These are phyloP conservation scores for Cheilosia scutellata DNA, from an alignment of 2,888 invertebrate genomes.

Conservation along the genomic window DNA sequence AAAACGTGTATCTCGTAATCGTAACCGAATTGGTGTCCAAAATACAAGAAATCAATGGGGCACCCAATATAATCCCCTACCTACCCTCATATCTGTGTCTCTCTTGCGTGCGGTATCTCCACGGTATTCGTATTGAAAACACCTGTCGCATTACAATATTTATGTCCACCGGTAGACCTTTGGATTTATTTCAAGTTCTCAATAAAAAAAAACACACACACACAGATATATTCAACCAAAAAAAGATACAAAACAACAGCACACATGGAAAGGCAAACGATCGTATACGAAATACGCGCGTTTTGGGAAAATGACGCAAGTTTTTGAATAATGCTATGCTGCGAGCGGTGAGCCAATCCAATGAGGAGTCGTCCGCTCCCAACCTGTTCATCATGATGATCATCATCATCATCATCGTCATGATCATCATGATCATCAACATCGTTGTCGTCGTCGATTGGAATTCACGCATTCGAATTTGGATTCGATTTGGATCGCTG, in stretches of 20 bases:
- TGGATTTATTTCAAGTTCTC: conserved; percentile 76
- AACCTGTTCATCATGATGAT: conserved; percentile 64
- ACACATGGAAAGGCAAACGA: conserved; percentile 36
- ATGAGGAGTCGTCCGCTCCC: conserved; percentile 41
- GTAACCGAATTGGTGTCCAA: conserved; percentile 33
- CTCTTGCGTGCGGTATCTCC: neutral
- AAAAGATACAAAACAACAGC: conserved; percentile 44
- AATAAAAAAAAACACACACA: conserved; percentile 41
- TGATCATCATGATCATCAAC: conserved; percentile 43
- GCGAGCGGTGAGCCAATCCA: conserved; percentile 56
- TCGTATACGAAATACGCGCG: conserved; percentile 55
- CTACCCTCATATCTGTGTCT: conserved; percentile 34
- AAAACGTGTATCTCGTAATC: conserved; percentile 29
- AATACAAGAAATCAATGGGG: conserved; percentile 47
- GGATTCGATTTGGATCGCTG: conserved; percentile 35
- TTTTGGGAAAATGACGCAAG: conserved; percentile 74
- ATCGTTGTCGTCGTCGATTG: conserved; percentile 32
- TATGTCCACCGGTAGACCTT: conserved; percentile 83
- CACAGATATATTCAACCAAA: conserved; percentile 1
- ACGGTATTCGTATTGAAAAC: conserved; percentile 79
- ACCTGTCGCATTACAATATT: conserved; percentile 84
- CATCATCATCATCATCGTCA: conserved; percentile 36
- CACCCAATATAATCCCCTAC: conserved; percentile 56
- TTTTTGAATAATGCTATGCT: conserved; percentile 65
- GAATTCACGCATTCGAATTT: conserved; percentile 67